Evolutionary conservation across 1,140 invertebrate genomes (phyloP), one percentile per base, ranked within the genome.

Genomic region (Monochamus saltuarius): DNA sequence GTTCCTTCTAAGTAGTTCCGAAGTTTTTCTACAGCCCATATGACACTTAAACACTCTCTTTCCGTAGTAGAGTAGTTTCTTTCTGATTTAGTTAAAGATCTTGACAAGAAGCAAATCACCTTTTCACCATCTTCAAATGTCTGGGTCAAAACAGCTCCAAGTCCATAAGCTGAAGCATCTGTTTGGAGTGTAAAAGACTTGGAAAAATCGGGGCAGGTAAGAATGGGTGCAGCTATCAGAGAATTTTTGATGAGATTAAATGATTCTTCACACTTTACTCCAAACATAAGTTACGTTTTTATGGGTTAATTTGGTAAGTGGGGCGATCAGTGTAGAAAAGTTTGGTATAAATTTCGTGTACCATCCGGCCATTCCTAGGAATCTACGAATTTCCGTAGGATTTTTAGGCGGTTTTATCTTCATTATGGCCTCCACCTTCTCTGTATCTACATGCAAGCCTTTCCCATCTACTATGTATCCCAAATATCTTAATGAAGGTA

Each of bases 311-410:
- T 64, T 17, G 57, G 74, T 67, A 2, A 82, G 55, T 11, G 77
- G 77, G 1, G 61, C 70, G 7, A 72, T 68, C 0, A 77, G n/a
- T 6, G 63, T 60, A 4, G 73, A 62, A 36, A 80, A 71, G 37
- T 78, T 64, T 22, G 67, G 68, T 7, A 80, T 72, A 40, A 79
- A 78, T 2, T 72, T 43, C 16, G 75, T 58, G 54, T 80, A 80
- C 65, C 74, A 81, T 0, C 59, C 62, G 0, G 62, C 53, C n/a
- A 70, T 59, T 4, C 71, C 72, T 1, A 77, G 35, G 36, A 74
- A 76, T 39, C 65, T 37, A 22, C 67, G 59, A 7, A 76, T 7
- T 17, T 73, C 39, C 34, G 69, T 74, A 4, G 66, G 19, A 11
- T 60, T 67, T 1, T 9, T 61, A 16, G 70, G 70, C 4, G 29